Evolutionary conservation across 2,888 invertebrate species (phyloP).

Genomic region (Deroplatys truncata): DNA sequence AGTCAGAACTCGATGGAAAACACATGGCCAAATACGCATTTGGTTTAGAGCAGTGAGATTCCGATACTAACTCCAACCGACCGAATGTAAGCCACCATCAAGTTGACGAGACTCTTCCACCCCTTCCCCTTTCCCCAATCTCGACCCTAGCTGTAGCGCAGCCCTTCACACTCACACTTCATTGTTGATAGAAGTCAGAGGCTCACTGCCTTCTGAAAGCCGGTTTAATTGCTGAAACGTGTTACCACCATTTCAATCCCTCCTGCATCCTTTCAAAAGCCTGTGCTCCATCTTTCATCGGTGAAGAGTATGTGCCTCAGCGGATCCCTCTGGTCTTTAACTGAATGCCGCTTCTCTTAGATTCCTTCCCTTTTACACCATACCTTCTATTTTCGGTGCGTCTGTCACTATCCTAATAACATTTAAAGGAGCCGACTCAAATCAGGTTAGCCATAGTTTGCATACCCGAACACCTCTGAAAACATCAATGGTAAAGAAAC

Average conservation of each 20-base stretch:
- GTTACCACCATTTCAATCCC: conserved; percentile 23
- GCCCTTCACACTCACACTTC: conserved; percentile 2
- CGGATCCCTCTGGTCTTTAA: not conserved
- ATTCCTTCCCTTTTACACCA: not conserved
- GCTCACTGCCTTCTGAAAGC: conserved; percentile 14
- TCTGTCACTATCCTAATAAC: not conserved
- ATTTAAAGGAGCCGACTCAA: not conserved
- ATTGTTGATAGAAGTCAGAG: conserved; percentile 18
- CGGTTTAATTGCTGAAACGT: conserved; percentile 25
- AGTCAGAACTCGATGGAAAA: not conserved
- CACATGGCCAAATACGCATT: not conserved
- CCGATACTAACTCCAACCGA: not conserved
- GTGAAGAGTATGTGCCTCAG: not conserved
- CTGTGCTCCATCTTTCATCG: conserved; percentile 11
- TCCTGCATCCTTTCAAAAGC: conserved; percentile 18
- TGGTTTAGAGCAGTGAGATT: not conserved
- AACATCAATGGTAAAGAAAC: not conserved
- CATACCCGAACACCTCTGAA: not conserved
- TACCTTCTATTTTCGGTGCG: not conserved
- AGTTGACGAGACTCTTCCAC: not conserved
- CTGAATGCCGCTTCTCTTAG: not conserved
- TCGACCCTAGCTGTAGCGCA: not conserved
- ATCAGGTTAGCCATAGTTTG: not conserved
- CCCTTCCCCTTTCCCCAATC: not conserved
- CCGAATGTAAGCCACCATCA: not conserved